Evolutionary conservation across 1,140 invertebrate species (phyloP).

Genomic region (Lucilia cuprina): DNA sequence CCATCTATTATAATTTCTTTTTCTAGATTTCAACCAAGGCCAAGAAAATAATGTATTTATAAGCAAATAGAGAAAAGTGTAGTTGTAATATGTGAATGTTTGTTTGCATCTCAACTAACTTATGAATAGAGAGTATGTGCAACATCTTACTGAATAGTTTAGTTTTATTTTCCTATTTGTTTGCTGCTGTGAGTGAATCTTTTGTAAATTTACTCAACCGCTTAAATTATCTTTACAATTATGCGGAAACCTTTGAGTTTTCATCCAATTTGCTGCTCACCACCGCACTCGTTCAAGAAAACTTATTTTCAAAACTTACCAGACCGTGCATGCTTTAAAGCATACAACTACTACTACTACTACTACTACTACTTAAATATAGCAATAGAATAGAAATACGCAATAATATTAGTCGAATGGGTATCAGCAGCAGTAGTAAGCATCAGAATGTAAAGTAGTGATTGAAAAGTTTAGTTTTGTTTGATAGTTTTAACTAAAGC

Average conservation of each 20-base stretch:
- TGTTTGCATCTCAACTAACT: background rate
- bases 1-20: background rate
- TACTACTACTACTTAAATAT: too few species aligned
- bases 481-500: too few species aligned
- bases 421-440: background rate
- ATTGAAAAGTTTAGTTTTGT: too few species aligned
- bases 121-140: background rate
- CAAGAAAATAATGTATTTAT: background rate
- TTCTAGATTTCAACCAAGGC: background rate
- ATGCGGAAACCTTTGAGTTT: conserved; percentile 31
- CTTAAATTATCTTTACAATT: conserved; percentile 29
- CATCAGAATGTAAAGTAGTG: too few species aligned
- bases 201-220: conserved; percentile 22
- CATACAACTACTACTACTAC: background rate
- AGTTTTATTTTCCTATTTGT: background rate
- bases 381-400: too few species aligned
- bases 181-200: background rate
- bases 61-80: too few species aligned
- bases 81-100: too few species aligned
- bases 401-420: background rate
- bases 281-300: conserved; percentile 8
- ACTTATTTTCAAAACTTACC: conserved; percentile 12
- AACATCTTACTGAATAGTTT: background rate
- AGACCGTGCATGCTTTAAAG: background rate
- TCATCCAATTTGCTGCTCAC: conserved; percentile 26